Percentiles rank a stretch among this genome's conserved stretches.
Conservation (phyloP, 2,888 invertebrate species). For the Bruchidius siliquastri region DNA sequence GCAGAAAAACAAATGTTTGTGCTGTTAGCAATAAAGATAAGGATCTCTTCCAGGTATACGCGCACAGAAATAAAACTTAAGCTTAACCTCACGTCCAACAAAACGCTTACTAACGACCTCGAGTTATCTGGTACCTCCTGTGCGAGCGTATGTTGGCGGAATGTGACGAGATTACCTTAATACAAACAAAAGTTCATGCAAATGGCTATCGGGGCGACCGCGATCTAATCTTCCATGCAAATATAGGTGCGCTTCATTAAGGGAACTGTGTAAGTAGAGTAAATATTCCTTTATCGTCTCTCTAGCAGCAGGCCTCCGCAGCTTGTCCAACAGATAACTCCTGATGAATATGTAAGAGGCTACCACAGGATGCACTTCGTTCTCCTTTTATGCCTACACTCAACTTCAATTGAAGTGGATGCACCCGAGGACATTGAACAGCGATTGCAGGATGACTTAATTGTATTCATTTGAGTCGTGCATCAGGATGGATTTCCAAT, state of each 20-base stretch:
- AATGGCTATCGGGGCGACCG: slow-evolving; percentile 42
- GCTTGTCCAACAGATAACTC: slow-evolving; percentile 45
- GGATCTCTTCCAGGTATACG: not conserved
- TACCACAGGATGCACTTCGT: slow-evolving; percentile 28
- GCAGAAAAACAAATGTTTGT: no score
- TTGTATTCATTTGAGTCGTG: not conserved
- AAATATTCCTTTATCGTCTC: slow-evolving; percentile 47
- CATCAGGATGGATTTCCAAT: not conserved
- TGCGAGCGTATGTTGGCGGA: slow-evolving; percentile 25
- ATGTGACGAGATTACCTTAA: slow-evolving; percentile 40
- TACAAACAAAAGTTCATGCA: slow-evolving; percentile 45
- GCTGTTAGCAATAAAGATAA: no score
- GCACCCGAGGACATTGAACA: not conserved
- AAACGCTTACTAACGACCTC: not conserved
- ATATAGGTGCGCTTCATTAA: slow-evolving; percentile 49
- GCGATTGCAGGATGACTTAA: not conserved
- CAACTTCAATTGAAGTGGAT: not conserved
- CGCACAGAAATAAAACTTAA: not conserved
- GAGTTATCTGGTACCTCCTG: not conserved
- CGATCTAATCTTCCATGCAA: slow-evolving; percentile 47
- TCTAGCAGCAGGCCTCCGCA: slow-evolving; percentile 36
- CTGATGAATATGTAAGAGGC: slow-evolving; percentile 46
- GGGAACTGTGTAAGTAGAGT: slow-evolving; percentile 46
- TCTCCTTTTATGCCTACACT: slow-evolving; percentile 34
- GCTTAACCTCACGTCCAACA: not conserved